Evolutionary conservation across 30 jellyfish, hydroid and myxozoan genomes (phyloP).

Genomic region (Aurelia sp.): DNA sequence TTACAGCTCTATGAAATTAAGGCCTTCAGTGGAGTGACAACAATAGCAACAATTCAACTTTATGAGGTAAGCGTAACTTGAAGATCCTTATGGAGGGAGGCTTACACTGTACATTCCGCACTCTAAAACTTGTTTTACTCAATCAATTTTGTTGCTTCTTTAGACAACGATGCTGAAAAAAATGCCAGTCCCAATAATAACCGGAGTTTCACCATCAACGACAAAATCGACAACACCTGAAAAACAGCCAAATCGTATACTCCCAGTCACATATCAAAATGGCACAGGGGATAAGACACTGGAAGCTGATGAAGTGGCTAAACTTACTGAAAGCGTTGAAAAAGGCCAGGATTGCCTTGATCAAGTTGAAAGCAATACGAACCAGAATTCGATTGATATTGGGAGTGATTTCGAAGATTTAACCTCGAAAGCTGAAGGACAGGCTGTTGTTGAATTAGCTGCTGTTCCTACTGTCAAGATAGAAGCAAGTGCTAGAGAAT

Average conservation of each 20-base stretch:
- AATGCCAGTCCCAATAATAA: constrained; percentile 87
- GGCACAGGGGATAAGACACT: constrained; percentile 3
- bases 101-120: too few species aligned
- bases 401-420: constrained; percentile 41
- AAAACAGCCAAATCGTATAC: neutral
- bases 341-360: constrained; percentile 34
- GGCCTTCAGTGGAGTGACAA: too few species aligned
- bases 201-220: constrained; percentile 22
- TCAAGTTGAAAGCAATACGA: neutral
- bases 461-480: constrained; percentile 5
- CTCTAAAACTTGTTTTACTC: neutral
- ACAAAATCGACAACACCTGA: neutral
- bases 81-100: too few species aligned
- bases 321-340: neutral
- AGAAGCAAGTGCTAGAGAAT: constrained; percentile 1
- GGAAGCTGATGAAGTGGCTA: constrained; percentile 3
- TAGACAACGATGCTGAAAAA: constrained; percentile 84
- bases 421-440: neutral
- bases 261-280: neutral
- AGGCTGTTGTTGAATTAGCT: neutral
- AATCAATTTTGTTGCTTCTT: neutral
- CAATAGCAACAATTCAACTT: too few species aligned
- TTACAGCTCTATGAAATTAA: too few species aligned
- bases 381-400: neutral
- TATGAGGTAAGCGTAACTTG: too few species aligned